Percentiles rank a stretch among this genome's conserved stretches.
Evolutionary conservation across 2,888 invertebrate genomes (phyloP).

Genomic region (Zele albiditarsus): DNA sequence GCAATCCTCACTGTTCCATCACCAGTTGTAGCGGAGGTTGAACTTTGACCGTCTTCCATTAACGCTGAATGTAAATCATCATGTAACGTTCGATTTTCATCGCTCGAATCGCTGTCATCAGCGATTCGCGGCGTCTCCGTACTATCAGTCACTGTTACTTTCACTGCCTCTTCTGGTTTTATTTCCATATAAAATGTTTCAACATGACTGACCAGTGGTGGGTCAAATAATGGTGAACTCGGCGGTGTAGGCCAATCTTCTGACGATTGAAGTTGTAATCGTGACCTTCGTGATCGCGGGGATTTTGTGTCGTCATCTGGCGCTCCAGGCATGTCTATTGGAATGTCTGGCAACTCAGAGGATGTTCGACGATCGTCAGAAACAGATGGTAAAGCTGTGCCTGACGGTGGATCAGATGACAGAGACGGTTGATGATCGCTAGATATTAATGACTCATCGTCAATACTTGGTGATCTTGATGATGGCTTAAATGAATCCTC

Average conservation of each 20-base stretch:
- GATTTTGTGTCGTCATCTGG: conserved; percentile 73
- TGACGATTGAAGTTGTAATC: conserved; percentile 77
- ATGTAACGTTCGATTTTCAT: conserved; percentile 81
- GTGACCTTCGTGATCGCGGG: conserved; percentile 59
- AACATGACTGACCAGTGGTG: conserved; percentile 83
- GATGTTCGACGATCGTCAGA: conserved; percentile 89
- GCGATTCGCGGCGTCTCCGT: conserved; percentile 74
- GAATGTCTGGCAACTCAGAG: conserved; percentile 89
- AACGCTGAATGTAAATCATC: conserved; percentile 74
- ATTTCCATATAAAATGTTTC: conserved; percentile 87
- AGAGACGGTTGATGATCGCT: conserved; percentile 90
- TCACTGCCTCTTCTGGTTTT: conserved; percentile 85
- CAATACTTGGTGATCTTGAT: conserved; percentile 87
- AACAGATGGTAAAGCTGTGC: conserved; percentile 73
- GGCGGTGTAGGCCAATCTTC: conserved; percentile 90
- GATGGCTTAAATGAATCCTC: conserved; percentile 91
- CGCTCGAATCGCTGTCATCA: conserved; percentile 78
- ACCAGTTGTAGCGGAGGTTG: conserved; percentile 80
- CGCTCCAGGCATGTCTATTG: conserved; percentile 80
- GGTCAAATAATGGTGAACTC: conserved; percentile 80
- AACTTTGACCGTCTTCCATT: conserved; percentile 69
- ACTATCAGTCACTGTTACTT: conserved; percentile 83
- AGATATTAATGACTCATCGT: conserved; percentile 87
- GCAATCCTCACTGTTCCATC: conserved; percentile 89
- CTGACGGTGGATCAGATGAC: conserved; percentile 85